Conservation (phyloP, 2,888 invertebrate species). For the Macaria notata region DNA sequence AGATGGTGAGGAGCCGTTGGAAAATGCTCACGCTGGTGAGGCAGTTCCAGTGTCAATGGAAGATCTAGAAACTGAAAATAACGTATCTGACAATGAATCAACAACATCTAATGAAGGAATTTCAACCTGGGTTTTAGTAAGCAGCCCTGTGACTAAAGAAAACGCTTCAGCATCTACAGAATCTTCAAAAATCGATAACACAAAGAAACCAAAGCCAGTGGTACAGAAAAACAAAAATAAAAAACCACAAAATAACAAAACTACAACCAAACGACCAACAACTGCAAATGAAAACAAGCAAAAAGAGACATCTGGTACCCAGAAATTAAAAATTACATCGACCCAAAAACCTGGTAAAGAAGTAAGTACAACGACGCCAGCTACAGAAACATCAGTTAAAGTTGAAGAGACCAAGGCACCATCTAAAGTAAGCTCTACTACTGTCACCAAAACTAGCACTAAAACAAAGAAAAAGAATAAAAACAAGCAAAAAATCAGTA, state of each 20-base stretch:
- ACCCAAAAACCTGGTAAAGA: conserved; percentile 48
- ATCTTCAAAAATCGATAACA: conserved; percentile 61
- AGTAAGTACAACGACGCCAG: conserved; percentile 41
- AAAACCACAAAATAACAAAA: conserved; percentile 60
- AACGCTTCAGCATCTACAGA: conserved; percentile 61
- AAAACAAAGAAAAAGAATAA: conserved; percentile 74
- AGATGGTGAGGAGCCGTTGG: conserved; percentile 54
- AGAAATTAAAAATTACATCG: conserved; percentile 71
- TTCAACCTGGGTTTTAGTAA: conserved; percentile 90
- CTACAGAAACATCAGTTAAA: conserved; percentile 55
- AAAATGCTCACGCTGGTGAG: conserved; percentile 84
- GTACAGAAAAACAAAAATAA: conserved; percentile 63
- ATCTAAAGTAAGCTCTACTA: conserved; percentile 40
- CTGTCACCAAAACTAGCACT: conserved; percentile 48
- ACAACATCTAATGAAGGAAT: conserved; percentile 85
- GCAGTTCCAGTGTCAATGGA: conserved; percentile 85
- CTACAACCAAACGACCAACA: conserved; percentile 60
- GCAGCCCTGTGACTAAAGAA: conserved; percentile 64
- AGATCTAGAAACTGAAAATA: conserved; percentile 82
- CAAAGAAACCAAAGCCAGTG: conserved; percentile 61
- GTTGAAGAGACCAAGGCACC: conserved; percentile 54
- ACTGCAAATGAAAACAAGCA: conserved; percentile 81
- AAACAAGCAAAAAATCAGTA: conserved; percentile 59
- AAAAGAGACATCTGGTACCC: conserved; percentile 82
- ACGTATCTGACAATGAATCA: conserved; percentile 60